Conservation (phyloP, 2,113 vertebrate species). For the Archilochus colubris region DNA sequence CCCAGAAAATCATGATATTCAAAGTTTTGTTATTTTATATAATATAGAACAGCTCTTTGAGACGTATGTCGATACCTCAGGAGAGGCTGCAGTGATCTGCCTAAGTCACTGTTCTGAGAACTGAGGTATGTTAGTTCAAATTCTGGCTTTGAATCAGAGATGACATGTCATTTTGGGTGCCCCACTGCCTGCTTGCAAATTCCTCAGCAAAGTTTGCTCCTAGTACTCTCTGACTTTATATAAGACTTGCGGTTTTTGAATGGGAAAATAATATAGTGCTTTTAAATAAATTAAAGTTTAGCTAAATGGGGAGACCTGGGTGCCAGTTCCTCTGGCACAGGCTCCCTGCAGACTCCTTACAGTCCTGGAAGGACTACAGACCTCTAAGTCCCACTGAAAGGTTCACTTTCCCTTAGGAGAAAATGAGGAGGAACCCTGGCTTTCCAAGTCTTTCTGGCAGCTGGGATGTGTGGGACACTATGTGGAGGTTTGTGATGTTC, state of each 20-base stretch:
- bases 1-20: not conserved
- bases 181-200: not conserved
- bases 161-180: not conserved
- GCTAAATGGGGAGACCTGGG: not conserved
- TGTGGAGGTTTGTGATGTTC: not conserved
- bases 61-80: not conserved
- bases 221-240: not conserved
- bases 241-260: not conserved
- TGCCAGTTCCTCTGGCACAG: not conserved
- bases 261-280: not conserved
- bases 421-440: not conserved
- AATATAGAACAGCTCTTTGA: not conserved
- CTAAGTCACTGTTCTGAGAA: not conserved
- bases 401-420: not conserved
- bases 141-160: not conserved
- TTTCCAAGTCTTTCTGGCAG: not conserved
- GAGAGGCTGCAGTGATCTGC: not conserved
- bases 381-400: not conserved
- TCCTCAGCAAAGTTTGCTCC: not conserved
- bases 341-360: not conserved
- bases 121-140: fast-evolving
- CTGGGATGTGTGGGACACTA: not conserved
- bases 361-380: not conserved
- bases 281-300: not conserved
- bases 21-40: not conserved